Percentiles rank a stretch among this genome's conserved stretches.
These are phyloP conservation scores for Trachymyrmex cornetzi DNA, from an alignment of 1,140 invertebrate genomes.

Conservation along the genomic window DNA sequence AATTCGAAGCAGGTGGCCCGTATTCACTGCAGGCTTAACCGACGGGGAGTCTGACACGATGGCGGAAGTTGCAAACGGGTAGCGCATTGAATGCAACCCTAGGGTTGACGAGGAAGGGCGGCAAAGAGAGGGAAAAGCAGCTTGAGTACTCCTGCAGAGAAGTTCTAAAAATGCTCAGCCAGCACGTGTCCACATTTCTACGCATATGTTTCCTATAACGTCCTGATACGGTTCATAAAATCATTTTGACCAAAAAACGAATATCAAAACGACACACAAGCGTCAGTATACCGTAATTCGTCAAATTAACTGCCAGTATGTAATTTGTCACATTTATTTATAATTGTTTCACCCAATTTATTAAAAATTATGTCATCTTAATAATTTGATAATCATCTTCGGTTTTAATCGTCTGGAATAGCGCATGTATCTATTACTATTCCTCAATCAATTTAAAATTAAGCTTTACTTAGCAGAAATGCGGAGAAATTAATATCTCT, in stretches of 20 bases:
- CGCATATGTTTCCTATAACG: conserved; percentile 21
- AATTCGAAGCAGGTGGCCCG: conserved; percentile 39
- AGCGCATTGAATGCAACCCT: conserved; percentile 39
- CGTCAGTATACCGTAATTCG: too few relatives aligned
- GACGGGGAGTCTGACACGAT: not conserved
- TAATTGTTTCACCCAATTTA: not conserved
- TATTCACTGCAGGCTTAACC: conserved; percentile 8
- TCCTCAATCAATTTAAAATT: not conserved
- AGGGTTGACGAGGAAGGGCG: not conserved
- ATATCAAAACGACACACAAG: not conserved
- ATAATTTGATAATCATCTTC: not conserved
- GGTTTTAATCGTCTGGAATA: not conserved
- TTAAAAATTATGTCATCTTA: not conserved
- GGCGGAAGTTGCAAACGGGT: conserved; percentile 22
- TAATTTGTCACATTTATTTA: not conserved
- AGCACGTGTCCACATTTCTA: conserved; percentile 27
- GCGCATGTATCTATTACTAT: not conserved
- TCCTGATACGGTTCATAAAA: not conserved
- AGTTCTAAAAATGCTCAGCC: conserved; percentile 48
- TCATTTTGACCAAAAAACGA: too few relatives aligned
- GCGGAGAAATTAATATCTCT: not conserved
- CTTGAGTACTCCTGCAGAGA: conserved; percentile 34
- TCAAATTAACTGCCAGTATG: not conserved
- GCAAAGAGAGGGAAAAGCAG: not conserved
- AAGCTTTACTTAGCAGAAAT: not conserved